Conservation (phyloP, 2,113 vertebrate genomes). For the Carollia perspicillata region DNA sequence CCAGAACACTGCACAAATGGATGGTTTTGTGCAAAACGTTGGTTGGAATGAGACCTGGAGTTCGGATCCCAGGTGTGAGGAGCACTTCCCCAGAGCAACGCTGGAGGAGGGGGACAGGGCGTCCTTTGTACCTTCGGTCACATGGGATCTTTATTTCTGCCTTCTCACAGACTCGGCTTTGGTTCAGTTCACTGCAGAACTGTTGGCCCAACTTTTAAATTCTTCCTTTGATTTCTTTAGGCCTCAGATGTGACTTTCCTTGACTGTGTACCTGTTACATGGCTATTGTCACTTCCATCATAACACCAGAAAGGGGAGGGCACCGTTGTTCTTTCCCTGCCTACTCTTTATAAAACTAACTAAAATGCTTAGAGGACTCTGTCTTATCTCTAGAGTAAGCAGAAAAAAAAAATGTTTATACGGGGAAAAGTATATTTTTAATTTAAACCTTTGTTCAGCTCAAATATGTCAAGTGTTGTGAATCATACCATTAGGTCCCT, state of each 20-base stretch:
- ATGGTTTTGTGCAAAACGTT: conserved; percentile 12
- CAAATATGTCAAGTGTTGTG: neutral
- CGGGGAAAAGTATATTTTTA: neutral
- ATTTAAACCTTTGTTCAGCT: neutral
- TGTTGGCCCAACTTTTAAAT: neutral
- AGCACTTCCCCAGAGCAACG: neutral
- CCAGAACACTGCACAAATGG: neutral
- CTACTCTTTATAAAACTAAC: neutral
- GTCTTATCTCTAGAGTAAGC: neutral
- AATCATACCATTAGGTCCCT: neutral
- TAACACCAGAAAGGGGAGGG: neutral
- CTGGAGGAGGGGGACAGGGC: neutral
- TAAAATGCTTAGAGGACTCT: neutral
- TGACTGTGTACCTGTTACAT: neutral
- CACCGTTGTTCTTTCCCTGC: neutral
- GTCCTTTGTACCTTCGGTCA: neutral
- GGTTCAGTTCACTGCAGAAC: neutral
- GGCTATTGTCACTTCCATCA: neutral
- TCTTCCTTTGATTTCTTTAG: neutral
- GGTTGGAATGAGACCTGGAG: neutral
- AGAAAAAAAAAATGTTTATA: neutral
- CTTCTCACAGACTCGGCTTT: neutral
- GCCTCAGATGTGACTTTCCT: neutral
- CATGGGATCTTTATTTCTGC: neutral
- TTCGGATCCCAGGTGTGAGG: neutral